Percentiles rank a stretch among this genome's conserved stretches.
Evolutionary conservation across 2,113 vertebrate species (phyloP).

Genomic region (Anser brachyrhynchus): DNA sequence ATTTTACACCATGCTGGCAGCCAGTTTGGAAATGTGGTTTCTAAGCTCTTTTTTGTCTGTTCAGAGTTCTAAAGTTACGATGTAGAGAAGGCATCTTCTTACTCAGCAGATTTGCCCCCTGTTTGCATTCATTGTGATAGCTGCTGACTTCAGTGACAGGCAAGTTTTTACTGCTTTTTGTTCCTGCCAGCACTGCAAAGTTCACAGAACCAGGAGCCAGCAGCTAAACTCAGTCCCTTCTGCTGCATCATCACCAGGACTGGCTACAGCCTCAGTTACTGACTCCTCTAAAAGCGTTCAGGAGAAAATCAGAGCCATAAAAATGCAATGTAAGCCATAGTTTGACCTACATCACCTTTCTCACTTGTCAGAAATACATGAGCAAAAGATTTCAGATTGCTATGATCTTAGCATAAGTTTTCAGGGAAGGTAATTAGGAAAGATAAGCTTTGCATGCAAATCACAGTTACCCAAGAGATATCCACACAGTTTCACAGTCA

Average conservation of each 20-base stretch:
- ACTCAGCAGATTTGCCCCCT: constrained; percentile 62
- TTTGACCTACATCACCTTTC: background rate
- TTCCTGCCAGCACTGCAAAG: constrained; percentile 53
- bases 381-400: background rate
- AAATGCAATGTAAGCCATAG: background rate
- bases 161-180: constrained; percentile 70
- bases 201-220: background rate
- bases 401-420: background rate
- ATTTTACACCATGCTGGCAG: background rate
- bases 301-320: background rate
- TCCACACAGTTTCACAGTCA: background rate
- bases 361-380: background rate
- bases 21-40: background rate
- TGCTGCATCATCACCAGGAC: background rate
- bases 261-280: background rate
- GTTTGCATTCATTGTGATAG: constrained; percentile 62
- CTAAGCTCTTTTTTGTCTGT: constrained; percentile 22
- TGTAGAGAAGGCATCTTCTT: constrained; percentile 53
- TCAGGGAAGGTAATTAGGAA: background rate
- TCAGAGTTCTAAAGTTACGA: background rate
- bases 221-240: background rate
- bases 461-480: background rate
- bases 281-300: background rate
- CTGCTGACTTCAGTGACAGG: constrained; percentile 63
- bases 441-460: background rate